Percentiles rank a stretch among this genome's conserved stretches.
These are phyloP conservation scores for Andrena chrysosceles DNA, from an alignment of 2,888 invertebrate species.

Conservation along the genomic window DNA sequence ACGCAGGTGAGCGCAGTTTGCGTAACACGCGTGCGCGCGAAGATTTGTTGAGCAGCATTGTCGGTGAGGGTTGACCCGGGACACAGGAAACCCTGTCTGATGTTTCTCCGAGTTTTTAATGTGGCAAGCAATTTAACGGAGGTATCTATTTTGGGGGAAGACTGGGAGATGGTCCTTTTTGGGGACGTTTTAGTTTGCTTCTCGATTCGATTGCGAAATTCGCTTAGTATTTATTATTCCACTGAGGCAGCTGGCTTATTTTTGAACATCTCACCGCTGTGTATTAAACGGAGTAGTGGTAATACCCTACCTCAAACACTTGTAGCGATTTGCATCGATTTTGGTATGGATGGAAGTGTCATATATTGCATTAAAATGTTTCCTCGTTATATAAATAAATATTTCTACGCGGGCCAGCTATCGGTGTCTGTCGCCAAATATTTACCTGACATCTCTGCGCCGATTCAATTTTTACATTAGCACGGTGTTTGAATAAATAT, in stretches of 20 bases:
- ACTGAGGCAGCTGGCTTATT: too few species aligned
- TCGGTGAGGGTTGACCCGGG: constrained; percentile 23
- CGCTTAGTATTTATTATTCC: too few species aligned
- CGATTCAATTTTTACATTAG: neutral
- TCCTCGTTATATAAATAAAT: neutral
- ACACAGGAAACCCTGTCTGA: neutral
- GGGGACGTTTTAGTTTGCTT: too few species aligned
- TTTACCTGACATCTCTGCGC: neutral
- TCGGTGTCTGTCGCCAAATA: neutral
- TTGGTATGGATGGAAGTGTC: neutral
- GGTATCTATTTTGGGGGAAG: neutral
- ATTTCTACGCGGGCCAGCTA: neutral
- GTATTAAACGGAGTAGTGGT: neutral
- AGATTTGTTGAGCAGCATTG: constrained; percentile 10
- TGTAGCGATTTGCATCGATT: neutral
- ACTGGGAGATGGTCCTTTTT: too few species aligned
- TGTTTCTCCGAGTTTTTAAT: neutral
- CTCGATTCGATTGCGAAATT: too few species aligned
- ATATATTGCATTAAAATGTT: constrained; percentile 6
- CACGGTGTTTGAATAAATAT: neutral
- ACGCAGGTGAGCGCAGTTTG: constrained; percentile 53
- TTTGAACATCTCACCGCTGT: neutral
- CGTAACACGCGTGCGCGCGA: constrained; percentile 27
- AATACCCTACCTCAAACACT: neutral
- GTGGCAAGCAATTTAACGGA: neutral